Conservation (phyloP, 2,113 vertebrate genomes). For the Ictalurus punctatus region DNA sequence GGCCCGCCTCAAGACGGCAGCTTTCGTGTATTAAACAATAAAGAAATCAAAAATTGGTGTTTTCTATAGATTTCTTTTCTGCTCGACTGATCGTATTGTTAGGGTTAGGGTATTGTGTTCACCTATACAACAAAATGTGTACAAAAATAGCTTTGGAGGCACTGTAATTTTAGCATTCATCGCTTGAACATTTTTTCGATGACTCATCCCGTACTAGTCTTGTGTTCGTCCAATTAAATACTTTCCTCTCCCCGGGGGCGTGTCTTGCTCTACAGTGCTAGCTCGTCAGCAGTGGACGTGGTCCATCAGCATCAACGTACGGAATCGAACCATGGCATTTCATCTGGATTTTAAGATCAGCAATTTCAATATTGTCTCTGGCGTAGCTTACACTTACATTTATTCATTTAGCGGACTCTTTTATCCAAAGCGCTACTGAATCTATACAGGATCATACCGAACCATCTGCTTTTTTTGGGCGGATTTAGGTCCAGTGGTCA, state of each 20-base stretch:
- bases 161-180: not conserved
- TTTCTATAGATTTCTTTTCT: not conserved
- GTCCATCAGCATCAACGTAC: not conserved
- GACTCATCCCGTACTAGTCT: not conserved
- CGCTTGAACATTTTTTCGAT: not conserved
- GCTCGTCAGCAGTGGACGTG: not conserved
- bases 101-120: not conserved
- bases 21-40: not conserved
- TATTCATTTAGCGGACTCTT: too few species aligned
- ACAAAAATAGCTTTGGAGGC: not conserved
- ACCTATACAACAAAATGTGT: not conserved
- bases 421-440: not conserved
- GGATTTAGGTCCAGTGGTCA: too few species aligned
- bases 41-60: not conserved
- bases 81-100: not conserved
- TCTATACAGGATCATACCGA: not conserved
- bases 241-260: not conserved
- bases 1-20: slow-evolving; percentile 43
- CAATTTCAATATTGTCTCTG: not conserved
- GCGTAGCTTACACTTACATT: too few species aligned
- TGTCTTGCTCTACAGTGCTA: not conserved
- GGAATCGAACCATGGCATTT: not conserved
- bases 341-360: not conserved
- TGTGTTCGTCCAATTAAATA: not conserved
- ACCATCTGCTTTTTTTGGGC: not conserved